A percentile compares a stretch with the other conserved stretches of the same genome.
These are phyloP conservation scores for Chorisops tibialis DNA, from an alignment of 2,888 invertebrate genomes.

Conservation along the genomic window DNA sequence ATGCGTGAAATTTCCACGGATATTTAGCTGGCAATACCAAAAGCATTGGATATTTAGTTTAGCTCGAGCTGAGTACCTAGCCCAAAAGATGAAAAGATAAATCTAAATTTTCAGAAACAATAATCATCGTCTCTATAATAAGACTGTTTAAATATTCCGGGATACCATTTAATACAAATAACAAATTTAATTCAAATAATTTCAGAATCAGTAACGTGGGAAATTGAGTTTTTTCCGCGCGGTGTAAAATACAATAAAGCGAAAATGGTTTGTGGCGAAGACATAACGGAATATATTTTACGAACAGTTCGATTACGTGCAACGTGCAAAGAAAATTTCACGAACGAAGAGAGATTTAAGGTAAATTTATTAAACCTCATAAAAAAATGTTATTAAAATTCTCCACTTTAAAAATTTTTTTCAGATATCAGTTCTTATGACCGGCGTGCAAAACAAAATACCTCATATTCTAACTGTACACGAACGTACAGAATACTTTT, in stretches of 20 bases:
- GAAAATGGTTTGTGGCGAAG: constrained; percentile 57
- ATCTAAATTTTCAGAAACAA: too few relatives aligned
- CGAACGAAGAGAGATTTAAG: constrained; percentile 49
- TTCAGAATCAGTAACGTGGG: constrained; percentile 70
- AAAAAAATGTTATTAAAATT: neutral
- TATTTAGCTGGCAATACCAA: too few relatives aligned
- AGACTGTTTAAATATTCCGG: neutral
- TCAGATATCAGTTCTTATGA: constrained; percentile 50
- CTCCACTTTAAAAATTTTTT: neutral
- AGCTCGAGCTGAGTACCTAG: too few relatives aligned
- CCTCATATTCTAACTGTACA: constrained; percentile 49
- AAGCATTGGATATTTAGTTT: too few relatives aligned
- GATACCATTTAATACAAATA: too few relatives aligned
- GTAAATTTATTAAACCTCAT: constrained; percentile 36
- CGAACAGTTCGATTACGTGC: constrained; percentile 79
- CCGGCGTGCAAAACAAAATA: constrained; percentile 49
- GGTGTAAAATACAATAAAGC: constrained; percentile 84
- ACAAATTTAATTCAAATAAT: too few relatives aligned
- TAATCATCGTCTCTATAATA: too few relatives aligned
- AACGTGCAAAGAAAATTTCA: constrained; percentile 63
- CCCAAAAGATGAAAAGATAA: too few relatives aligned
- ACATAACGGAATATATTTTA: constrained; percentile 77
- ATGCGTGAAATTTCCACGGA: too few relatives aligned
- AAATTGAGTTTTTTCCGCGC: constrained; percentile 88
- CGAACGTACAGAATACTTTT: constrained; percentile 51